Conservation (phyloP, 2,797 vertebrate genomes). For the Enteromius treurensis region DNA sequence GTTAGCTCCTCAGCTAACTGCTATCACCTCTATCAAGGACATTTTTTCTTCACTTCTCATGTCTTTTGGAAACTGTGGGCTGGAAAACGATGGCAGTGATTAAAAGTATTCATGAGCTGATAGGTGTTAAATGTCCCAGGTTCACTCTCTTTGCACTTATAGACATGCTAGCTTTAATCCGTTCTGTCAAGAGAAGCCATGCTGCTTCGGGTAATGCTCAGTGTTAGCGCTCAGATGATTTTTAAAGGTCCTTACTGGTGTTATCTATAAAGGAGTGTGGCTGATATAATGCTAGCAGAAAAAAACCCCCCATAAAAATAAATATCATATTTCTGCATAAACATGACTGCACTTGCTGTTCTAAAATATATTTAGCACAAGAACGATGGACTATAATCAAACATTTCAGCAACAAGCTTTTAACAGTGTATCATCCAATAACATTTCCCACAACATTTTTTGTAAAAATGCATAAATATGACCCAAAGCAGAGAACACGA, state of each 20-base stretch:
- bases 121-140: conserved; percentile 66
- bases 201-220: conserved; percentile 9
- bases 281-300: background rate
- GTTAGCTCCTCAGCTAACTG: no score
- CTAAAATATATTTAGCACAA: background rate
- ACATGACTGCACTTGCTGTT: no score
- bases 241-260: background rate
- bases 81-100: conserved; percentile 45
- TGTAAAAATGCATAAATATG: no score
- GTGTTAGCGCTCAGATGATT: background rate
- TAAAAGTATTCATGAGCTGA: conserved; percentile 66
- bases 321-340: no score
- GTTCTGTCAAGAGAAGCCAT: conserved; percentile 64
- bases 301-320: background rate
- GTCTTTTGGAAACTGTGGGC: background rate
- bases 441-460: no score
- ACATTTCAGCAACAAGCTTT: background rate
- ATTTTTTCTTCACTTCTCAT: background rate
- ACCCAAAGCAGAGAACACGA: background rate
- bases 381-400: background rate
- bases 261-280: background rate
- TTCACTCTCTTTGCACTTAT: conserved; percentile 55
- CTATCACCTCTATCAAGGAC: background rate
- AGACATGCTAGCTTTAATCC: conserved; percentile 67
- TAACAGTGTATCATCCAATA: background rate